A percentile compares a stretch with the other conserved stretches of the same genome.
These are phyloP conservation scores for Hypomecis punctinalis DNA, from an alignment of 2,888 invertebrate genomes.

Conservation along the genomic window DNA sequence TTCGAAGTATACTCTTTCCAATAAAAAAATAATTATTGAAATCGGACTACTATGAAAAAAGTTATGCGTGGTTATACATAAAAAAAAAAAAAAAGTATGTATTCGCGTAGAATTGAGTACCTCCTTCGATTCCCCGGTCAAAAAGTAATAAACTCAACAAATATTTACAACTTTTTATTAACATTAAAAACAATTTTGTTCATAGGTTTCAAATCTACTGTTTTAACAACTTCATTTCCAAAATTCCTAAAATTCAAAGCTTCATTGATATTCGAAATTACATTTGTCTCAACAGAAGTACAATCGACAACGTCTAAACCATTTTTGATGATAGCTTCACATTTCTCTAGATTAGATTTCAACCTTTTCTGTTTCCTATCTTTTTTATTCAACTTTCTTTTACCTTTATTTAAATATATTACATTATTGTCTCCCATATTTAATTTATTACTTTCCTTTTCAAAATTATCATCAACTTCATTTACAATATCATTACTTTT, in stretches of 20 bases:
- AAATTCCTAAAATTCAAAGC: slow-evolving; percentile 69
- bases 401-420: slow-evolving; percentile 53
- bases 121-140: too few relatives aligned
- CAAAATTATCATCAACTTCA: neutral
- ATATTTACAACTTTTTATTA: slow-evolving; percentile 53
- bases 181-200: slow-evolving; percentile 73
- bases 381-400: slow-evolving; percentile 45
- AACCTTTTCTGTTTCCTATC: slow-evolving; percentile 23
- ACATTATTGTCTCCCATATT: slow-evolving; percentile 70
- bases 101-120: too few relatives aligned
- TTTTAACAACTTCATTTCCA: slow-evolving; percentile 66
- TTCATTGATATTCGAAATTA: slow-evolving; percentile 71
- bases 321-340: slow-evolving; percentile 11
- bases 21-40: too few relatives aligned
- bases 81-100: too few relatives aligned
- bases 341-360: slow-evolving; percentile 19
- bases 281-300: slow-evolving; percentile 60
- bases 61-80: too few relatives aligned
- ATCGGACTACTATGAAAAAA: too few relatives aligned
- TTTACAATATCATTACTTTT: neutral
- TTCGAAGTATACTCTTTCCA: too few relatives aligned
- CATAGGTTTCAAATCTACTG: slow-evolving; percentile 61
- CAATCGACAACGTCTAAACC: slow-evolving; percentile 65
- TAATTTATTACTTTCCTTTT: slow-evolving; percentile 41
- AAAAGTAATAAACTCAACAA: too few relatives aligned